Base-by-base conservation (phyloP, 2,888 invertebrate genomes). In the Eudasyphora cyanicolor region DNA sequence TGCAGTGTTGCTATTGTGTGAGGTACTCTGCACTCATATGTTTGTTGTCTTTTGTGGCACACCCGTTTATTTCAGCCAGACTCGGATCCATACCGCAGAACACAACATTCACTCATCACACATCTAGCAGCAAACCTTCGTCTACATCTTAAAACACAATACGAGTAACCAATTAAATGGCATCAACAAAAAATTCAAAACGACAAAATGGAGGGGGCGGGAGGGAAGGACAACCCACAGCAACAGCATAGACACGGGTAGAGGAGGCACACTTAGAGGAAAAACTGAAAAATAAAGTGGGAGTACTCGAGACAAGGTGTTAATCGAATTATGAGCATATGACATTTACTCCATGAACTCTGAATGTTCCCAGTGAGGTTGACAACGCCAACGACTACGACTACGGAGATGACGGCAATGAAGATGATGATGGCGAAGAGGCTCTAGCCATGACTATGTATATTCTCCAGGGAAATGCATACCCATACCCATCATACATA, bases 261-360 rank as follows among this genome's bases (percentile, higher is more conserved):
- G 21, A 21, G 24, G 12, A 35, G n/a, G 38, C 67, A 35, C 67
- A 38, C 24, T 14, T 24, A n/a, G 21, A 24, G 38, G 14, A 14
- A 60, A 27, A 60, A 60, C 60, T 42, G 67, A 42, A 67, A n/a
- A 78, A 84, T 81, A 84, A 81, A 84, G 78, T 81, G 67, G 81
- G 78, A 76, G 81, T 73, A 76, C 78, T 71, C 60, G 70, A 84
- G 84, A 84, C 85, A 86, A 86, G 86, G 87, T 87, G 87, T 85
- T 87, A 87, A 87, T 87, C 86, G 85, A 87, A 87, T 87, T 87
- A 87, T 79, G 86, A 86, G 82, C 85, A 79, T 81, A 73, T 84
- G 78, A 81, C 78, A 76, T 60, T 42, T 67, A 67, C 42, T 67
- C 67, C 42, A 67, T 67, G 67, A 67, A 67, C 67, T 67, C 67